Conservation (phyloP, 2,797 vertebrate genomes). For the Oreortyx pictus region DNA sequence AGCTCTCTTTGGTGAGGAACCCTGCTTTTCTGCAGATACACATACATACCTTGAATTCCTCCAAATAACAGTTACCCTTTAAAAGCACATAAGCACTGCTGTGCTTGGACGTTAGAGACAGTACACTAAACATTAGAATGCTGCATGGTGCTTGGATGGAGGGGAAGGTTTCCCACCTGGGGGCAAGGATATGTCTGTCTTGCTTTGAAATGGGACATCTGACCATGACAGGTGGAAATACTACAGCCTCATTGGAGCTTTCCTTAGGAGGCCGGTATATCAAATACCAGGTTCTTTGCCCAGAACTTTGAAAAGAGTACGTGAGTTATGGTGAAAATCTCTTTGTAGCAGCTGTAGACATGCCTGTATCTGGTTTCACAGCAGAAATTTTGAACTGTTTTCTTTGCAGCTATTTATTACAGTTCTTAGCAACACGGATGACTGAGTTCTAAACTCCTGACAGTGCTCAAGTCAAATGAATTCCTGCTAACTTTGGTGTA, state of each 20-base stretch:
- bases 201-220: neutral
- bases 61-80: neutral
- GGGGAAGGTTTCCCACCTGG: neutral
- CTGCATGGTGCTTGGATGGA: neutral
- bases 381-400: neutral
- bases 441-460: neutral
- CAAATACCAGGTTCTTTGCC: neutral
- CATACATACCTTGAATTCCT: neutral
- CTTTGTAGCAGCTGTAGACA: neutral
- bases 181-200: neutral
- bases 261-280: neutral
- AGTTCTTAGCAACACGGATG: neutral
- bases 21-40: neutral
- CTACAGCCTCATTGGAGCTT: neutral
- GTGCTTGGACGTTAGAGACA: neutral
- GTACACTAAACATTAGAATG: fast-evolving
- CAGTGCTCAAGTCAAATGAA: neutral
- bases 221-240: neutral
- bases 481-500: neutral
- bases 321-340: neutral
- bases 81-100: neutral
- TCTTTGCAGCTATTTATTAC: neutral
- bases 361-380: neutral
- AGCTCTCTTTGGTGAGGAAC: neutral
- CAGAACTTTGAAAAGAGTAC: neutral